Evolutionary conservation across 2,113 vertebrate species (phyloP).

Genomic region (Ginglymostoma cirratum): DNA sequence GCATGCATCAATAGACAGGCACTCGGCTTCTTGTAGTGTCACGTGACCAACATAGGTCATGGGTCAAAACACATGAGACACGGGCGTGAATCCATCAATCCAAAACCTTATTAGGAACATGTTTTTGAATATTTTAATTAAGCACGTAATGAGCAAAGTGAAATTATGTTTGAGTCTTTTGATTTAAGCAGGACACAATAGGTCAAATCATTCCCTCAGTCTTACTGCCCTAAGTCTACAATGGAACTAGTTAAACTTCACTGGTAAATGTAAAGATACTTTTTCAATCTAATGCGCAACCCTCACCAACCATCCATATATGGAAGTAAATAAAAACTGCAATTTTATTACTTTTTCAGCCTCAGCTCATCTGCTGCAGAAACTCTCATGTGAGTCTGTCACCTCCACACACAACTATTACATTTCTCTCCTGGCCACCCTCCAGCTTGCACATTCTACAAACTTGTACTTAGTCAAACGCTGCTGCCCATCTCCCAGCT

Average conservation of each 20-base stretch:
- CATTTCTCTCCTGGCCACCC: background rate
- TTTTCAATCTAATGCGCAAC: background rate
- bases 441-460: background rate
- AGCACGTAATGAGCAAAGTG: background rate
- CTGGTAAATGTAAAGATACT: background rate
- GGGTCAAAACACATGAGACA: background rate
- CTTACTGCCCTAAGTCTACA: background rate
- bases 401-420: background rate
- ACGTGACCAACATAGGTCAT: background rate
- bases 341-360: background rate
- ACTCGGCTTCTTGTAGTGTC: background rate
- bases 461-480: background rate
- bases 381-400: background rate
- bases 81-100: background rate
- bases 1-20: background rate
- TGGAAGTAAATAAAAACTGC: background rate
- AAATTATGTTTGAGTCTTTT: background rate
- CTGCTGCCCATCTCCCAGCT: background rate
- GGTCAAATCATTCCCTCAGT: background rate
- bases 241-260: background rate
- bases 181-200: background rate
- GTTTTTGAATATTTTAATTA: conserved; percentile 17
- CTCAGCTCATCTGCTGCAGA: background rate
- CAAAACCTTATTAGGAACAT: background rate
- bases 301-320: background rate